Evolutionary conservation across 2,113 vertebrate species (phyloP).

Genomic region (Corapipo altera): DNA sequence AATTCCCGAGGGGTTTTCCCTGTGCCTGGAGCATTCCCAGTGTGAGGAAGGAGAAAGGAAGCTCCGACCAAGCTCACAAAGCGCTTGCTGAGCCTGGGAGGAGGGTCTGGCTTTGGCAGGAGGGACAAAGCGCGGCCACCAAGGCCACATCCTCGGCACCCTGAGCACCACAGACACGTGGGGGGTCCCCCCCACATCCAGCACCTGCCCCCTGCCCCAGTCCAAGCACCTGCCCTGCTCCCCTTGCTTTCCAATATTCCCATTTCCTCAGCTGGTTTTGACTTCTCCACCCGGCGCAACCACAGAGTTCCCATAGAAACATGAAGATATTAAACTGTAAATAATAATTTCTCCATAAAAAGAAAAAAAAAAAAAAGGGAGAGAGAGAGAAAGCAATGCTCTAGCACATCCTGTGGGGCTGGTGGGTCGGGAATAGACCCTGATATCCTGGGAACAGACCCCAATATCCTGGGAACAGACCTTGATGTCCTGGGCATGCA

Average conservation of each 20-base stretch:
- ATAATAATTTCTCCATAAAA: constrained; percentile 38
- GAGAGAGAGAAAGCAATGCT: background rate
- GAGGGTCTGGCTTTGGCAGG: background rate
- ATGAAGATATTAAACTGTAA: constrained; percentile 49
- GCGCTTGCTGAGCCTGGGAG: rapidly evolving
- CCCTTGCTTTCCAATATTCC: rapidly evolving
- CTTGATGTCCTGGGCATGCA: rapidly evolving
- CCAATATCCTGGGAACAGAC: rapidly evolving
- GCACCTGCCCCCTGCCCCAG: rapidly evolving
- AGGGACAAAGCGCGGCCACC: background rate
- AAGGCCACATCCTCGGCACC: rapidly evolving
- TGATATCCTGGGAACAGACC: background rate
- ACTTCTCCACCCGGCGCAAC: background rate
- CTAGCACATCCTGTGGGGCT: rapidly evolving
- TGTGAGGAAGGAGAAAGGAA: rapidly evolving
- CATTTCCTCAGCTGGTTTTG: background rate
- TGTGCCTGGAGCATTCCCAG: background rate
- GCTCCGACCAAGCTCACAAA: background rate
- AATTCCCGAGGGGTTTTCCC: rapidly evolving
- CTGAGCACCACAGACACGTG: background rate
- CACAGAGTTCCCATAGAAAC: constrained; percentile 63
- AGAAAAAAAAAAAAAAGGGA: background rate
- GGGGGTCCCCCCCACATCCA: rapidly evolving
- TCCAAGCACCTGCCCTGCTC: rapidly evolving
- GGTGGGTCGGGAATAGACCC: background rate